Percentiles rank a stretch among this genome's conserved stretches.
phyloP scores from a whole-genome alignment of 2,797 vertebrate species.

The Gadopsis bispinosus region DNA sequence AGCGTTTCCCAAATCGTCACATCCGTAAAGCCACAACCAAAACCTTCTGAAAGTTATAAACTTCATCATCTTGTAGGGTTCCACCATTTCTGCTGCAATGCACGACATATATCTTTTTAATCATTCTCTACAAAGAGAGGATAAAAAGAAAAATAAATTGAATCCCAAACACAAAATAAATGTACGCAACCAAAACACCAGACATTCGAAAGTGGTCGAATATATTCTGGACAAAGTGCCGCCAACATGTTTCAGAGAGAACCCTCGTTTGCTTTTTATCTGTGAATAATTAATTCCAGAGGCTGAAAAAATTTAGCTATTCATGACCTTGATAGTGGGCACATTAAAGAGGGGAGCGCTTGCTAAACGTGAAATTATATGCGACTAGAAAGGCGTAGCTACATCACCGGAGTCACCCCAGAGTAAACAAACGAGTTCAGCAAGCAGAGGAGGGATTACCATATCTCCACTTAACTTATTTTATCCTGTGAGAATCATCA shows the following conservation, averaged over 20 bases:
- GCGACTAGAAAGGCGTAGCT: slow-evolving; percentile 81
- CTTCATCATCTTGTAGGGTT: slow-evolving; percentile 11
- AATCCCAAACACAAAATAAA: slow-evolving; percentile 19
- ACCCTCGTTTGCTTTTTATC: slow-evolving; percentile 65
- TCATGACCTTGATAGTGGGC: slow-evolving; percentile 84
- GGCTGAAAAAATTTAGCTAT: slow-evolving; percentile 70
- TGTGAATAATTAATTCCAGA: slow-evolving; percentile 76
- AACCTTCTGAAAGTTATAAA: slow-evolving; percentile 32
- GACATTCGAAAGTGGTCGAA: slow-evolving; percentile 34
- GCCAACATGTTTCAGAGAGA: slow-evolving; percentile 38
- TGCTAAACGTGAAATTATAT: slow-evolving; percentile 84
- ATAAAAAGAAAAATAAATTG: not conserved
- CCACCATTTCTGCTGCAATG: not conserved
- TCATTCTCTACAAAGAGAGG: not conserved
- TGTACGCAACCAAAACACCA: slow-evolving; percentile 19
- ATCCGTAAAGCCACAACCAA: slow-evolving; percentile 37
- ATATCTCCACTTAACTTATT: slow-evolving; percentile 88
- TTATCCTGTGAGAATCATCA: slow-evolving; percentile 90
- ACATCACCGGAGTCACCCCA: slow-evolving; percentile 84
- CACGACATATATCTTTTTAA: not conserved
- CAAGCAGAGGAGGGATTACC: slow-evolving; percentile 87
- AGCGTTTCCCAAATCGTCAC: slow-evolving; percentile 50
- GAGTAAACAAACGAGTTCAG: slow-evolving; percentile 87
- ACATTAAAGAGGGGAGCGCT: slow-evolving; percentile 76
- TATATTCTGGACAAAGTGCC: slow-evolving; percentile 46